Conservation (phyloP, 2,797 vertebrate genomes). For the Etheostoma perlongum region DNA sequence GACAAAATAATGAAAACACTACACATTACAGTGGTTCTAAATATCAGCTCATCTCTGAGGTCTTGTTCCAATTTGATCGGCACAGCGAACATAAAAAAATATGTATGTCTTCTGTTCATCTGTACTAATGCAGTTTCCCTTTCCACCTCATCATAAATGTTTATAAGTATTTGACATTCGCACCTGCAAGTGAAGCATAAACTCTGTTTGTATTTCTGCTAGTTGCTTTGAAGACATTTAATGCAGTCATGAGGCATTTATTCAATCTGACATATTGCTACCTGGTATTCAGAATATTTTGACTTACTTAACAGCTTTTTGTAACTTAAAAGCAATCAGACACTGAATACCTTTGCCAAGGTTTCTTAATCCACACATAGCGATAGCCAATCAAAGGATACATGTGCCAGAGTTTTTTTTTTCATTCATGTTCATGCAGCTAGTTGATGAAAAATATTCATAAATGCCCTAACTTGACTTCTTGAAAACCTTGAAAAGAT, state of each 20-base stretch:
- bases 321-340: constrained; percentile 1
- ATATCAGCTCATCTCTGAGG: background rate
- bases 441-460: background rate
- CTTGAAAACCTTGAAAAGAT: background rate
- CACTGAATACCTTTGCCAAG: background rate
- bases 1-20: constrained; percentile 2
- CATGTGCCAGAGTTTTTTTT: background rate
- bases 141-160: background rate
- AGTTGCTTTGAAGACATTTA: background rate
- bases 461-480: too few relatives aligned
- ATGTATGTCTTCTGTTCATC: too few relatives aligned
- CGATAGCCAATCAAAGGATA: background rate
- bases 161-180: background rate
- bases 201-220: too few relatives aligned
- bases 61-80: background rate
- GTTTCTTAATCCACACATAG: background rate
- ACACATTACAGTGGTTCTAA: background rate
- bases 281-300: background rate
- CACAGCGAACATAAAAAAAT: too few relatives aligned
- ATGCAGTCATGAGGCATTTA: background rate
- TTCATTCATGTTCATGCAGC: background rate
- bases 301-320: background rate
- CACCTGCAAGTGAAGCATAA: background rate
- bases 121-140: background rate
- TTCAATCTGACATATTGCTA: background rate